A percentile compares a stretch with the other conserved stretches of the same genome.
These are phyloP conservation scores for Patella vulgata DNA, from an alignment of 1,140 invertebrate genomes.

Conservation along the genomic window DNA sequence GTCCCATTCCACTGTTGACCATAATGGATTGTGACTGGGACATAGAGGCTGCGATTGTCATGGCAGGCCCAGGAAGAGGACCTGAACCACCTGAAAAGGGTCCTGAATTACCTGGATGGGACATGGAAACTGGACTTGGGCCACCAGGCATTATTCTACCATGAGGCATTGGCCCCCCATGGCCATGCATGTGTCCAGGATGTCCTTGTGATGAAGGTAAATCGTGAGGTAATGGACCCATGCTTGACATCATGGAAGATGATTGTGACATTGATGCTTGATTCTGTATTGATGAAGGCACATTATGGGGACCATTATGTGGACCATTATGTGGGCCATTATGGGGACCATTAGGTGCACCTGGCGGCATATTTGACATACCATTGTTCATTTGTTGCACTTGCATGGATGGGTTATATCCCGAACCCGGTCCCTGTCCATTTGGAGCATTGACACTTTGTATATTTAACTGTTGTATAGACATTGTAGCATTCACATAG, in stretches of 20 bases:
- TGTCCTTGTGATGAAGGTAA: conserved; percentile 26
- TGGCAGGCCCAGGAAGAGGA: conserved; percentile 17
- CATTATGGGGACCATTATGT: background rate
- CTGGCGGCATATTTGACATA: conserved; percentile 20
- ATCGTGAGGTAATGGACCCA: conserved; percentile 30
- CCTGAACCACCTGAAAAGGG: conserved; percentile 1
- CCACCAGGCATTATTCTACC: conserved; percentile 11
- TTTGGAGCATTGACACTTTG: conserved; percentile 64
- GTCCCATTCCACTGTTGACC: conserved; percentile 11
- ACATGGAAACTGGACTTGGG: conserved; percentile 17
- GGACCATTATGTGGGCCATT: conserved; percentile 7
- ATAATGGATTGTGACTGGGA: conserved; percentile 24
- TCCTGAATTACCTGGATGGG: conserved; percentile 7
- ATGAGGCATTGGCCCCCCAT: conserved; percentile 60
- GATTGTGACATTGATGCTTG: conserved; percentile 33
- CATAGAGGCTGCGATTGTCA: conserved; percentile 12
- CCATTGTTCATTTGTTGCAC: conserved; percentile 59
- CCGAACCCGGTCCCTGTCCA: conserved; percentile 30
- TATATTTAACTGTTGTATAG: conserved; percentile 71
- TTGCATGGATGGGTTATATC: conserved; percentile 50
- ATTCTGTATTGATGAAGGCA: conserved; percentile 21
- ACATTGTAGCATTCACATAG: conserved; percentile 70
- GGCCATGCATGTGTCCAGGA: conserved; percentile 4
- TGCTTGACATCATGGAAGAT: conserved; percentile 4
- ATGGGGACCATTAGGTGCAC: conserved; percentile 11